A percentile compares a stretch with the other conserved stretches of the same genome.
These are phyloP conservation scores for Platygyra sinensis DNA, from an alignment of 64 coral and sea anemone genomes.

Conservation along the genomic window DNA sequence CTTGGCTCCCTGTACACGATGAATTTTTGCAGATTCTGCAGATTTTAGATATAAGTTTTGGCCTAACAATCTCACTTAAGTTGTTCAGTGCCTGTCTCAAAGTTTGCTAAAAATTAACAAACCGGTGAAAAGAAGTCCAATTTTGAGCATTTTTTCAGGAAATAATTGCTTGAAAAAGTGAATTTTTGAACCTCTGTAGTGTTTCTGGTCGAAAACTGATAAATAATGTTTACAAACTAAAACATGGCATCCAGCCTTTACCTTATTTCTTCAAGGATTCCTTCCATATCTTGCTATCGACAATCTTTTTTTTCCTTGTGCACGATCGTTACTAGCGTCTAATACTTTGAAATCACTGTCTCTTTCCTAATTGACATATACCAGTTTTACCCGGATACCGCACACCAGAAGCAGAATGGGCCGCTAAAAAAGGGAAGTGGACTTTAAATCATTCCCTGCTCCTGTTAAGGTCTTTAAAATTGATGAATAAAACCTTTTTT, in stretches of 20 bases:
- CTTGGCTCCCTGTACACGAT: too few species aligned
- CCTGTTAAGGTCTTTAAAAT: not conserved
- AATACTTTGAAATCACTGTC: constrained; percentile 77
- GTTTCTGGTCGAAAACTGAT: too few species aligned
- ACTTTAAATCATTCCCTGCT: constrained; percentile 12
- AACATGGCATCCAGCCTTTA: not conserved
- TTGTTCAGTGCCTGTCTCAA: too few species aligned
- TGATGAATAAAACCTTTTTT: constrained; percentile 49
- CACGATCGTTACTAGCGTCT: constrained; percentile 36
- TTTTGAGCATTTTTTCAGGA: too few species aligned
- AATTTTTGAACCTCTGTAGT: not conserved
- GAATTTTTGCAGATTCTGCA: too few species aligned
- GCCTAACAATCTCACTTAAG: too few species aligned
- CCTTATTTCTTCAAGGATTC: constrained; percentile 77
- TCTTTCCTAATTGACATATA: constrained; percentile 85
- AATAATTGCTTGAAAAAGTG: too few species aligned
- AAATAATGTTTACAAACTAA: not conserved
- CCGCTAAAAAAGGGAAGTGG: constrained; percentile 62
- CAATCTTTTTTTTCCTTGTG: constrained; percentile 64
- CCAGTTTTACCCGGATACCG: constrained; percentile 51
- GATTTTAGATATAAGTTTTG: too few species aligned
- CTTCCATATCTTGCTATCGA: constrained; percentile 79
- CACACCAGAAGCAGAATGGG: constrained; percentile 57
- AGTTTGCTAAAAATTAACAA: too few species aligned
- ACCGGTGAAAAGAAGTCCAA: too few species aligned